These are phyloP conservation scores for Arrhopalites spinosus DNA, from an alignment of 2,888 invertebrate genomes.

Conservation along the genomic window DNA sequence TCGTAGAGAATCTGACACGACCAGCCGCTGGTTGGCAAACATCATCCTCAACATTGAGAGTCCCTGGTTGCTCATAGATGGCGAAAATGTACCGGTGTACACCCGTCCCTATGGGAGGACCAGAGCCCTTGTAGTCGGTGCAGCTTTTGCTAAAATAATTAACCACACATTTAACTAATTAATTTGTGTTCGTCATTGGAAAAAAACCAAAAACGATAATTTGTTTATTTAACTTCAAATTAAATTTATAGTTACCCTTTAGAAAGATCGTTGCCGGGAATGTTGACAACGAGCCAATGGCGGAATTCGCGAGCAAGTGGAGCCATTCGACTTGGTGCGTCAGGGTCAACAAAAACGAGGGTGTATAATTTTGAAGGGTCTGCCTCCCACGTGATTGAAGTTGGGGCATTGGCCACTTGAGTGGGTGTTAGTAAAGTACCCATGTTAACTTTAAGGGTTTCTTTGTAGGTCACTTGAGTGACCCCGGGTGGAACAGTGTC, in stretches of 20 bases:
- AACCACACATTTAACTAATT: too few relatives aligned
- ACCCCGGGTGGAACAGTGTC: conserved; percentile 66
- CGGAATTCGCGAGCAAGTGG: conserved; percentile 64
- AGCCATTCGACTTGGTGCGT: conserved; percentile 63
- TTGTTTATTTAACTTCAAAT: too few relatives aligned
- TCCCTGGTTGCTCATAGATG: conserved; percentile 61
- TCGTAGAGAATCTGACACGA: conserved; percentile 70
- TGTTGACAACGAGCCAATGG: conserved; percentile 65
- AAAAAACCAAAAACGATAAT: too few relatives aligned
- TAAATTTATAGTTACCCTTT: conserved; percentile 57
- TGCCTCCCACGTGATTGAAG: conserved; percentile 67
- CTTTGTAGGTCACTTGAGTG: conserved; percentile 61
- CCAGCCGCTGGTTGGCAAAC: conserved; percentile 60
- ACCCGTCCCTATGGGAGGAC: conserved; percentile 61
- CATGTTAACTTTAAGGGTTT: conserved; percentile 65
- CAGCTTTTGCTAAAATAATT: conserved; percentile 57
- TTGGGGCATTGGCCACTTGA: conserved; percentile 74
- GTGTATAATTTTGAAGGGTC: conserved; percentile 68
- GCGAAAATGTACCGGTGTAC: conserved; percentile 64
- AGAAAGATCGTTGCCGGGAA: conserved; percentile 61
- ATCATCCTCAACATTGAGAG: conserved; percentile 58
- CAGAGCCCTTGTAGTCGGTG: conserved; percentile 61
- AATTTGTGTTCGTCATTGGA: too few relatives aligned
- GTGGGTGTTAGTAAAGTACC: conserved; percentile 78
- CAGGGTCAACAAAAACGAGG: conserved; percentile 76